Evolutionary conservation across 2,113 vertebrate species (phyloP), one percentile per base, ranked within the genome.

Genomic region (Caretta caretta): DNA sequence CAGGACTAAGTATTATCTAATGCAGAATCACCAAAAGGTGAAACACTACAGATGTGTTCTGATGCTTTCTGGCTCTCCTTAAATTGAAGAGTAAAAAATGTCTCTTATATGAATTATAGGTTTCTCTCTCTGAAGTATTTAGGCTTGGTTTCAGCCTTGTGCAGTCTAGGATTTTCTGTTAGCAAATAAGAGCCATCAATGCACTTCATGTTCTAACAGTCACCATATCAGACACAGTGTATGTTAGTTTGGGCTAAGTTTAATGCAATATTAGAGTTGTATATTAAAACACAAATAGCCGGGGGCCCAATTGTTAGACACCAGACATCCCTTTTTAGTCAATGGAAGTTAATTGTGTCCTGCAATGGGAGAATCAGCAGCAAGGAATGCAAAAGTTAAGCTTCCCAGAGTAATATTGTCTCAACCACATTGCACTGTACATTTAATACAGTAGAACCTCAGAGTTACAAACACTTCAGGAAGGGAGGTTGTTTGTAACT

Each of bases 271-370:
- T 87, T 92, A 89, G 89, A 79, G 80, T 94, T 75, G 2, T 51
- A 53, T 38, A 4, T 84, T 90, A 86, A 93, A 94, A 51, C n/a
- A 92, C 9, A 85, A 92, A 83, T 53, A 95, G n/a, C 31, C 90
- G 9, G 20, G 82, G 24, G 25, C 35, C 6, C 48, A 1, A 2
- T 42, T 0, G 0, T 56, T 16, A 72, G 14, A 72, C 4, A 69
- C 20, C 84, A 48, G 0, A 93, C 80, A 84, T 90, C 79, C 16
- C 4, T 76, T 89, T 92, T 80, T 84, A 80, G 12, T n/a, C 82
- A 62, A 24, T 88, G 46, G 80, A 93, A 95, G 89, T 69, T 92
- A 83, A 46, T 35, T 93, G 59, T 62, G 59, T 16, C 59, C 59
- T 62, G 12, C 59, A 62, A 29, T 14, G 29, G 31, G 29, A 62